Conservation (phyloP, 2,113 vertebrate genomes). For the Sterrhoptilus dennistouni region DNA sequence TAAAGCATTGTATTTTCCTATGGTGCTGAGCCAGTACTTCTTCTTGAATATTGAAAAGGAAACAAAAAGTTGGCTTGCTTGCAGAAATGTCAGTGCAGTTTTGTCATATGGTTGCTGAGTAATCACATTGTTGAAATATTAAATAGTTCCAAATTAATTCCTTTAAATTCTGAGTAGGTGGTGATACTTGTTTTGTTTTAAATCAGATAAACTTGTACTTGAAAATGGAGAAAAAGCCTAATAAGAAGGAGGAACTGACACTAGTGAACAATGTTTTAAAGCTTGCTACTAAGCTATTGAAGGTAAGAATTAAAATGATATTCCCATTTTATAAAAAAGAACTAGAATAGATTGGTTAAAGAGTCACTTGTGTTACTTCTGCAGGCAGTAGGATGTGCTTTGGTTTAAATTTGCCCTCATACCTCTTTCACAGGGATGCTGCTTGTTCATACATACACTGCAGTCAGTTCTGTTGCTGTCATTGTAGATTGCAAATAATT, state of each 20-base stretch:
- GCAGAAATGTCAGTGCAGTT: background rate
- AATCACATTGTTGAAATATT: background rate
- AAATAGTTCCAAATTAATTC: background rate
- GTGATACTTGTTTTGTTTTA: background rate
- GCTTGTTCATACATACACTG: background rate
- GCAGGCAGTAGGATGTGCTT: background rate
- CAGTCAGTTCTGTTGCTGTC: background rate
- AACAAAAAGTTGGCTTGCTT: background rate
- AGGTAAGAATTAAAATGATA: slow-evolving; percentile 76
- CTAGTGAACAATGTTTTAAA: slow-evolving; percentile 98
- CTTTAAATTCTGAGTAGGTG: slow-evolving; percentile 4
- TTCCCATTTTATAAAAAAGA: background rate
- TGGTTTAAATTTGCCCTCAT: background rate
- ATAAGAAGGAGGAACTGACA: slow-evolving; percentile 97
- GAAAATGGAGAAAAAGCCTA: slow-evolving; percentile 99
- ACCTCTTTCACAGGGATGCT: background rate
- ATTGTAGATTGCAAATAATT: background rate
- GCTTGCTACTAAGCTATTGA: slow-evolving; percentile 94
- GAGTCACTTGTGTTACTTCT: background rate
- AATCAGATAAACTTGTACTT: slow-evolving; percentile 97
- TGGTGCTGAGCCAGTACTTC: background rate
- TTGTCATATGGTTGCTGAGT: background rate
- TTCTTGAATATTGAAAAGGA: background rate
- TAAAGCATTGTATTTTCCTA: background rate
- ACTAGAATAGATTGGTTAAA: background rate